These are phyloP conservation scores for Sinocyclocheilus anophthalmus DNA, from an alignment of 2,113 vertebrate species.

Conservation along the genomic window DNA sequence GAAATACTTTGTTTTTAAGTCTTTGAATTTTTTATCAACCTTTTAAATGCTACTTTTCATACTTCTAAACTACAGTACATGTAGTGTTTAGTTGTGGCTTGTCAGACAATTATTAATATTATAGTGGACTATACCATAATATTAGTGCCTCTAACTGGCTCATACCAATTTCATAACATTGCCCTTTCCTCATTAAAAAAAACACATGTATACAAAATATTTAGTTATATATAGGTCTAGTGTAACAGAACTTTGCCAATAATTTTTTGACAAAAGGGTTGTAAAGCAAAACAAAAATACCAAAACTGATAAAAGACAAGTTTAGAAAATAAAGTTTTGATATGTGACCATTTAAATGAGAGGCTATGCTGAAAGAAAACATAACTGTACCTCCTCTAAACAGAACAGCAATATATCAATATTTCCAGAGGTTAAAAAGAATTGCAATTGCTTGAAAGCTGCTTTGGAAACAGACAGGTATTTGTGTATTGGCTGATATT, in stretches of 20 bases:
- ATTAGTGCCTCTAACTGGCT: background rate
- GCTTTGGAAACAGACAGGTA: background rate
- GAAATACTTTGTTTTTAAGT: too few relatives aligned
- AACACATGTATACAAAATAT: background rate
- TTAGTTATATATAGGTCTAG: too few relatives aligned
- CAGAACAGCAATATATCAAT: background rate
- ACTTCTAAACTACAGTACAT: background rate
- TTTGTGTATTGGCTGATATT: background rate
- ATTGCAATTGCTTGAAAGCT: background rate
- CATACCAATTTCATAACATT: background rate
- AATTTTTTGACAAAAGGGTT: background rate
- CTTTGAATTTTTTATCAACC: background rate
- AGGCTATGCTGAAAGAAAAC: background rate
- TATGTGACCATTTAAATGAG: background rate
- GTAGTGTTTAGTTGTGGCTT: background rate
- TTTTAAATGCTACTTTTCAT: background rate
- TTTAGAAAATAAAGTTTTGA: background rate
- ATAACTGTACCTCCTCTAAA: background rate
- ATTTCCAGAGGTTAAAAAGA: background rate
- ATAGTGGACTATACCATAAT: background rate
- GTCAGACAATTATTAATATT: background rate
- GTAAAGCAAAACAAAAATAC: background rate
- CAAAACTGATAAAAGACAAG: background rate
- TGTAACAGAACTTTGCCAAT: constrained; percentile 6
- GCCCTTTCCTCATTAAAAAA: background rate